Conservation (phyloP, 2,113 vertebrate genomes). For the Pygoscelis antarcticus region DNA sequence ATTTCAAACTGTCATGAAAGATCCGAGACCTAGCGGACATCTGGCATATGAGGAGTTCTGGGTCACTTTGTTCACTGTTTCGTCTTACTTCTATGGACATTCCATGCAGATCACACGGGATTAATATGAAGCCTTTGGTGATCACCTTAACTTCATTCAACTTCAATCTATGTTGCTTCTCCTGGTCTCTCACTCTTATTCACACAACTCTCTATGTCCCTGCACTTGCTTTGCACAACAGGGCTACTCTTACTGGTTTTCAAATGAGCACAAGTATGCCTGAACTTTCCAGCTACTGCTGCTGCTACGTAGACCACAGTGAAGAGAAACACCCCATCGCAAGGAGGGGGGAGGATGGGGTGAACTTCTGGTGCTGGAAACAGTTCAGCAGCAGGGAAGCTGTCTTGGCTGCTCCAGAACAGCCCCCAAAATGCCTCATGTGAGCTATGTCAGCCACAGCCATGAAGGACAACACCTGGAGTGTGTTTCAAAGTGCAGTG, state of each 20-base stretch:
- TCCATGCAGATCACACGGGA: background rate
- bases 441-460: background rate
- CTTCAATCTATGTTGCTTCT: background rate
- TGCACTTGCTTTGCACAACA: background rate
- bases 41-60: background rate
- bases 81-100: background rate
- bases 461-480: background rate
- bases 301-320: background rate
- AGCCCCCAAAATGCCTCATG: background rate
- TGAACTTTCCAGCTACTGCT: background rate
- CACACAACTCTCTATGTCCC: background rate
- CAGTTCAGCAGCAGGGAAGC: background rate
- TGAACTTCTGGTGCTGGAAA: background rate
- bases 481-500: background rate
- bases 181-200: background rate
- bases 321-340: background rate
- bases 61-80: background rate
- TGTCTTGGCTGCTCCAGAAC: background rate
- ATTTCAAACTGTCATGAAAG: background rate
- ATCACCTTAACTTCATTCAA: background rate
- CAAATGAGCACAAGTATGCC: background rate
- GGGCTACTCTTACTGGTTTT: accelerated
- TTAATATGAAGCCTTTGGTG: background rate
- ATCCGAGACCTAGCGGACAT: background rate
- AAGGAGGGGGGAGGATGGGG: too few species aligned